Percentiles rank a stretch among this genome's conserved stretches.
Conservation (phyloP, 2,797 vertebrate genomes). For the Urophycis tenuis region DNA sequence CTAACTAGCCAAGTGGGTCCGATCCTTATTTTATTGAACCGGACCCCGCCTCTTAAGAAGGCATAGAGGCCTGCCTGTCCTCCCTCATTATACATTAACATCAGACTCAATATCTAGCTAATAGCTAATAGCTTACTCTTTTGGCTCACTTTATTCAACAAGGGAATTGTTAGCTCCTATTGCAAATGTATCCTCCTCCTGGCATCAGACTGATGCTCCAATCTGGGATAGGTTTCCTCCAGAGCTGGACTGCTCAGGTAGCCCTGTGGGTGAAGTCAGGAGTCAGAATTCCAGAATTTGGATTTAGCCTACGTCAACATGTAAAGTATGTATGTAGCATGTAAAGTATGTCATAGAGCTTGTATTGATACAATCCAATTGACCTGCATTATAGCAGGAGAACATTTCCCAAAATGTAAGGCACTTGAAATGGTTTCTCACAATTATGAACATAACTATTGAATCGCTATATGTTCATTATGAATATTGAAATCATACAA, state of each 20-base stretch:
- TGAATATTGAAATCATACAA: too few species aligned
- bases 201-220: neutral
- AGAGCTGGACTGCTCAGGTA: neutral
- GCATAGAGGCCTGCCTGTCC: neutral
- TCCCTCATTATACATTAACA: neutral
- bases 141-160: neutral
- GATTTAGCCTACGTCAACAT: neutral
- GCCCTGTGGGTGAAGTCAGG: neutral
- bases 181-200: neutral
- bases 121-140: neutral
- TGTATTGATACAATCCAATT: too few species aligned
- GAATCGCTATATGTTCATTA: too few species aligned
- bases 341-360: too few species aligned
- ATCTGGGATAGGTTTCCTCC: neutral
- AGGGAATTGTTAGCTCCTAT: neutral
- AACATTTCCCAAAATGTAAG: neutral
- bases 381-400: neutral
- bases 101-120: neutral
- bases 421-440: too few species aligned
- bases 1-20: neutral
- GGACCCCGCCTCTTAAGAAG: neutral
- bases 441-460: too few species aligned
- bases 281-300: neutral
- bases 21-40: constrained; percentile 1
- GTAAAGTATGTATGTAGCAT: too few species aligned